These are phyloP conservation scores for Apeira syringaria DNA, from an alignment of 2,888 invertebrate genomes.

Conservation along the genomic window DNA sequence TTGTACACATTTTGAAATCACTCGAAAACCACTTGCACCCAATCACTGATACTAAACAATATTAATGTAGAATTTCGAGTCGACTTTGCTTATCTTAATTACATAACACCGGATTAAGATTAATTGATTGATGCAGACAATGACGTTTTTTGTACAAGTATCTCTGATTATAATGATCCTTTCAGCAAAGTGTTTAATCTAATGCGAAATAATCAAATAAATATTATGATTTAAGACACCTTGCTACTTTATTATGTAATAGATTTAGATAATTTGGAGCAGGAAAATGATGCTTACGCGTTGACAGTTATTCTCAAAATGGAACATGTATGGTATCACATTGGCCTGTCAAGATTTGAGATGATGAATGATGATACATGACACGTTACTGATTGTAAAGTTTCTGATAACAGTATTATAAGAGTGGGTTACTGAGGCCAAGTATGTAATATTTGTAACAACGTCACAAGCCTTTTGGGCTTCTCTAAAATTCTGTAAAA, in stretches of 20 bases:
- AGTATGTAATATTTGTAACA: constrained; percentile 34
- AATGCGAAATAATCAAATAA: constrained; percentile 4
- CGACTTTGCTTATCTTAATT: constrained; percentile 43
- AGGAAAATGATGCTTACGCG: constrained; percentile 21
- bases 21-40: constrained; percentile 21
- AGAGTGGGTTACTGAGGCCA: constrained; percentile 16
- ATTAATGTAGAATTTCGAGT: constrained; percentile 36
- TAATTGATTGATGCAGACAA: constrained; percentile 47
- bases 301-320: constrained; percentile 35
- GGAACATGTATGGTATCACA: constrained; percentile 44
- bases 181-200: background rate
- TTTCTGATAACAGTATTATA: constrained; percentile 54
- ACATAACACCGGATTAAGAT: constrained; percentile 45
- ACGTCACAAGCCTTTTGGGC: constrained; percentile 30
- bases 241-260: constrained; percentile 12
- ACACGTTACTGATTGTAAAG: constrained; percentile 49
- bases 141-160: constrained; percentile 28
- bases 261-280: constrained; percentile 21
- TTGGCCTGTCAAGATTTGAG: constrained; percentile 58
- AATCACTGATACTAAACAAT: constrained; percentile 20
- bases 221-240: constrained; percentile 10
- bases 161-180: constrained; percentile 3
- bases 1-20: constrained; percentile 46
- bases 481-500: constrained; percentile 11
- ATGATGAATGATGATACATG: constrained; percentile 77